Percentiles rank a stretch among this genome's conserved stretches.
Evolutionary conservation across 2,888 invertebrate species (phyloP).

Genomic region (Pediacus dermestoides): DNA sequence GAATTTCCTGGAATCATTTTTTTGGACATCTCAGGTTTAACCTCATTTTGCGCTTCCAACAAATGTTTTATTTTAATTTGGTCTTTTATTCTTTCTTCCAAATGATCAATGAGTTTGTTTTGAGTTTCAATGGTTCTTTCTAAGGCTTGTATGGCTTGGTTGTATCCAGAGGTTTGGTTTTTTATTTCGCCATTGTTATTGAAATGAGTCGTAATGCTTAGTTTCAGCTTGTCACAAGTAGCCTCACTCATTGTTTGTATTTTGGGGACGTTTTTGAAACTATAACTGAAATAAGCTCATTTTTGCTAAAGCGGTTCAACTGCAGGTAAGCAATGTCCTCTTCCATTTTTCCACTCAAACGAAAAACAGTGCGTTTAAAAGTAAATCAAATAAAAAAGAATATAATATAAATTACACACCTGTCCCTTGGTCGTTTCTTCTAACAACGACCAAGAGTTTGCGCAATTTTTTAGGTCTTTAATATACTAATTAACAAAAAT

Average conservation of each 20-base stretch:
- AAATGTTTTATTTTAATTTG: not conserved
- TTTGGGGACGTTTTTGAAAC: constrained; percentile 1
- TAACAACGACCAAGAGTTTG: constrained; percentile 2
- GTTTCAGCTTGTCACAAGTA: not conserved
- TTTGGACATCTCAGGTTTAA: not conserved
- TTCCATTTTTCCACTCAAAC: not conserved
- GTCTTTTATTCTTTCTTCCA: not conserved
- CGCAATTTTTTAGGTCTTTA: not conserved
- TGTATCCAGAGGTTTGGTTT: constrained; percentile 1
- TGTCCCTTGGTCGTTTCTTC: constrained; percentile 3
- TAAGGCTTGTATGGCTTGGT: not conserved
- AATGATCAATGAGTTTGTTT: not conserved
- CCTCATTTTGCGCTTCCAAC: not conserved
- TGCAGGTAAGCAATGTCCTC: constrained; percentile 1
- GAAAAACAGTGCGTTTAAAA: not conserved
- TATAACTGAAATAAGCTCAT: not conserved
- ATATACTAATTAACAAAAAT: too few species aligned
- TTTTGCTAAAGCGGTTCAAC: not conserved
- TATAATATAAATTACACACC: not conserved
- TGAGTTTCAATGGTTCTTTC: not conserved
- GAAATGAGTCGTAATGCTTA: not conserved
- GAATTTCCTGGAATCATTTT: not conserved
- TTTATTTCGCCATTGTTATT: not conserved
- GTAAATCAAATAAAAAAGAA: not conserved
- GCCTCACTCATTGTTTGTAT: constrained; percentile 3